Evolutionary conservation across 2,888 invertebrate genomes (phyloP).

Genomic region (Epinotia ramella): DNA sequence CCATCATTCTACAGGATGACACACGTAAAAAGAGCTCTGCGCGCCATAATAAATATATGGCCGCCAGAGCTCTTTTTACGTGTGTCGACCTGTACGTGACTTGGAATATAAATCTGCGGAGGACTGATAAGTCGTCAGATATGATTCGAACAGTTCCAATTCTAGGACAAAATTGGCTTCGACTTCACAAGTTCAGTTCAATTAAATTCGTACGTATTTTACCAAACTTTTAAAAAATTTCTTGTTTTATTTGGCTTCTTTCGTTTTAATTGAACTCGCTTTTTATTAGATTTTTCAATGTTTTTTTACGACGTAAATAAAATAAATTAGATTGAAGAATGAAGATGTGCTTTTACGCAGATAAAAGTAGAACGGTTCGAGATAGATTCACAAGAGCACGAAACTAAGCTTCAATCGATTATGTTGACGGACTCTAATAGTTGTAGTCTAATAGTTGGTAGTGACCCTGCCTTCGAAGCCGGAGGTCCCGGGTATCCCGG

Average conservation of each 20-base stretch:
- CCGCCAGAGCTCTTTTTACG: no score
- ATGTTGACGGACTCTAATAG: no score
- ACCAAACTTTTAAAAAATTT: background rate
- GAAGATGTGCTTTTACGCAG: background rate
- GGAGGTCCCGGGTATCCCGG: no score
- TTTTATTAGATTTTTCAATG: background rate
- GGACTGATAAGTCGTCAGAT: slow-evolving; percentile 49
- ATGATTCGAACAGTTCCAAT: slow-evolving; percentile 46
- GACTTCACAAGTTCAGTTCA: slow-evolving; percentile 6
- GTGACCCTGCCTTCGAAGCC: no score
- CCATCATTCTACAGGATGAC: slow-evolving; percentile 38
- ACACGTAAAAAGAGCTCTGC: no score
- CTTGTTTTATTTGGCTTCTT: background rate
- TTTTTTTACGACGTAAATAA: background rate
- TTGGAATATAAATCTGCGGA: slow-evolving; percentile 47
- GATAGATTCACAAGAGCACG: background rate
- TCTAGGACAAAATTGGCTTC: slow-evolving; percentile 28
- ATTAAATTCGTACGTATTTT: background rate
- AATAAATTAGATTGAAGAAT: background rate
- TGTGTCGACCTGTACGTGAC: no score
- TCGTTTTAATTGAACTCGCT: background rate
- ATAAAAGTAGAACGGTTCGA: background rate
- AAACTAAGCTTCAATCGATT: background rate
- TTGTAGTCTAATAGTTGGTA: no score
- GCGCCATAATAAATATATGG: no score